A percentile compares a stretch with the other conserved stretches of the same genome.
Evolutionary conservation across 2,888 invertebrate genomes (phyloP).

Genomic region (Xestia xanthographa): DNA sequence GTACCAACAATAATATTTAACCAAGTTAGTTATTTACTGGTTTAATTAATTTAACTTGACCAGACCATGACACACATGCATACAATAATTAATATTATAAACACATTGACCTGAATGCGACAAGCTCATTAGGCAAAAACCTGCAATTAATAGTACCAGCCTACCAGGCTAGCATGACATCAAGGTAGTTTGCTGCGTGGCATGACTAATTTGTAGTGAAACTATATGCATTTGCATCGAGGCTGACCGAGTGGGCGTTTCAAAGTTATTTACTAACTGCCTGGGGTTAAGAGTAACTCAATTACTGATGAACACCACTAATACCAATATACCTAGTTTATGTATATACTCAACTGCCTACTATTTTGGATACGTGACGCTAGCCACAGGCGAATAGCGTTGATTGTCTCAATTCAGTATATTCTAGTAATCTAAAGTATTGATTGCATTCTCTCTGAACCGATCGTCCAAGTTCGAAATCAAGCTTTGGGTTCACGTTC

Average conservation of each 20-base stretch:
- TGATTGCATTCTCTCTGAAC: neutral
- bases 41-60: constrained; percentile 27
- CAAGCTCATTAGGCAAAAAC: constrained; percentile 45
- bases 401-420: neutral
- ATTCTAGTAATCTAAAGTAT: neutral
- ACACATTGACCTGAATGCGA: constrained; percentile 46
- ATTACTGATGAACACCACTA: neutral
- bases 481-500: neutral
- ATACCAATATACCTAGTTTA: neutral
- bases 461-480: neutral
- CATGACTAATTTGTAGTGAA: constrained; percentile 30
- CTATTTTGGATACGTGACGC: neutral
- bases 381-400: neutral
- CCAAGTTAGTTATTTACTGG: neutral
- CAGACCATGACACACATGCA: constrained; percentile 48
- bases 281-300: neutral
- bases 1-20: neutral
- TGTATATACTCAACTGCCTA: neutral
- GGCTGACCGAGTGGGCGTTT: constrained; percentile 5
- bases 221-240: constrained; percentile 38
- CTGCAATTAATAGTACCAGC: constrained; percentile 46
- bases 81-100: constrained; percentile 42
- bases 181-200: constrained; percentile 26
- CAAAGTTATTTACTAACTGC: constrained; percentile 29
- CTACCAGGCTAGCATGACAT: constrained; percentile 48